Base-by-base conservation (phyloP, 2,888 invertebrate genomes). In the Drosophila neutralis region DNA sequence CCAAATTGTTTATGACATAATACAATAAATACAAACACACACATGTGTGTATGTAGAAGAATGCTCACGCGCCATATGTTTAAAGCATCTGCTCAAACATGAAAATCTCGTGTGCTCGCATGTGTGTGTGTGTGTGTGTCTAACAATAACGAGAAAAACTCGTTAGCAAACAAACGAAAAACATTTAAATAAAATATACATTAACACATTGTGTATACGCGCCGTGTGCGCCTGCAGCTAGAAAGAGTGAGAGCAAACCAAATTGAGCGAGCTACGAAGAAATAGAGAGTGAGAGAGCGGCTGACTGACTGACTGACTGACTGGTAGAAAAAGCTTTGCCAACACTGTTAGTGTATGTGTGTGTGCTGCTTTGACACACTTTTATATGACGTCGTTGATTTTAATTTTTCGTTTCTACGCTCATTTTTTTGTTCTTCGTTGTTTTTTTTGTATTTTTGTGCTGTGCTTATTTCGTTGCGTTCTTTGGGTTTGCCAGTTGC, bases 351-450 rank as follows among this genome's bases (percentile, higher is more conserved):
- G 24, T 15, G 53, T 33, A 33, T 24, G 49, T 79, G 33, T 45
- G 72, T 57, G 56, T 76, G 82, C 87, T 88, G 83, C 90, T 90
- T 89, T 91, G 91, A 91, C 91, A 91, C 91, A 91, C 84, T 91
- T 91, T 91, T 82, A 83, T 84, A 85, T 91, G 91, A 91, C 91
- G 91, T 91, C 84, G 91, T 91, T 86, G 87, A 77, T 85, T 85
- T 85, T 64, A 89, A 85, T 78, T 80, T 87, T 78, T 77, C 77
- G 76, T 81, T 79, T 68, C 61, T 71, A 69, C 87, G 64, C 75
- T 87, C 71, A 69, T 62, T 73, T 67, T 69, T 75, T 78, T 62
- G 21, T 10, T 38, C n/a, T 24, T 24, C 24, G 40, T n/a, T 40
- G 15, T 45, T 45, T 60, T 73, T 65, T 67, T 72, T 79, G 33